Base-by-base conservation (phyloP, 2,888 invertebrate genomes). In the Chirona hameri region DNA sequence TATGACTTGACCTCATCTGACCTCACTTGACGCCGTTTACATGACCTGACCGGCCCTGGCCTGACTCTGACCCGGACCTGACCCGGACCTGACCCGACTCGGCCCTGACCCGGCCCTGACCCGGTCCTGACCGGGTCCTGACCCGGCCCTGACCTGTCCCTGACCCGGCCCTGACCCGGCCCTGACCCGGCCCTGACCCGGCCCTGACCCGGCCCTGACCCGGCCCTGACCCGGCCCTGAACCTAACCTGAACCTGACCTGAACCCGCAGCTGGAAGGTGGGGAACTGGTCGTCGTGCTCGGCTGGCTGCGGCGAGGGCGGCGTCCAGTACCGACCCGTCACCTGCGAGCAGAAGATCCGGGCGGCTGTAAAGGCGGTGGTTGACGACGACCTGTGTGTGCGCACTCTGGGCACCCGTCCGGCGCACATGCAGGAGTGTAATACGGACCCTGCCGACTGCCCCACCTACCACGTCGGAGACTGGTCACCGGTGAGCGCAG, bases 391-490 rank as follows among this genome's bases (percentile, higher is more conserved):
- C 14, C 91, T 93, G 84, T 97, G 97, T 87, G 89, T 91, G 14
- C 7, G 57, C 7, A 82, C 81, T n/a, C 83, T 81, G 7, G 65
- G 83, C 27, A 31, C 46, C 7, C 27, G 60, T 27, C 95, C 95
- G 0, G 89, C 90, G 10, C 90, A 91, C 21, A 90, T 90, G 83
- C 91, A 93, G 86, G 90, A 91, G 82, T 97, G 97, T 88, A 95
- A 95, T 88, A 90, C 91, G 82, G 92, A 93, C 83, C 27, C 80
- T 1, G 90, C 92, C 52, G 91, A 92, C 48, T 97, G 97, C 87
- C 96, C 98, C 0, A 91, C 91, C 82, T 98, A 96, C 94, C 94
- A 95, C 87, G 90, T 92, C 48, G 96, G 94, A 82, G 94, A 94
- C 10, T 99, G 98, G 98, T 93, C 93, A 87, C 94, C 95, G 85